Conservation (phyloP, 2,888 invertebrate species). For the Nephrocerus scutellatus region DNA sequence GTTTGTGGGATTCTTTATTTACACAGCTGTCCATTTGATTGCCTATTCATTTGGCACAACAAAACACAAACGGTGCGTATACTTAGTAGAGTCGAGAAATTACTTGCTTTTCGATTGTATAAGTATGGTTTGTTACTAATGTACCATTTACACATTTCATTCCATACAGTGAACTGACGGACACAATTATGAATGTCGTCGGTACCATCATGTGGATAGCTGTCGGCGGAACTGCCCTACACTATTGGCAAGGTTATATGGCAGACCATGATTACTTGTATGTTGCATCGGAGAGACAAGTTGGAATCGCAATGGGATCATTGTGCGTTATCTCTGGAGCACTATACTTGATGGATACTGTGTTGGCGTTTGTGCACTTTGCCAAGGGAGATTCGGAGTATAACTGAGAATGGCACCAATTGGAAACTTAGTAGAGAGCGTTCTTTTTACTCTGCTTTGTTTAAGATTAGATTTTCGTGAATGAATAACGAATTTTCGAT, state of each 20-base stretch:
- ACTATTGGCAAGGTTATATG: conserved; percentile 85
- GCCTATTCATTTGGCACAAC: conserved; percentile 70
- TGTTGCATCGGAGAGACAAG: conserved; percentile 69
- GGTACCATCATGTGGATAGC: conserved; percentile 80
- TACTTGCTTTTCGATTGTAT: not conserved
- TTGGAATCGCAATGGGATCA: conserved; percentile 73
- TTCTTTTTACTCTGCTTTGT: too few species aligned
- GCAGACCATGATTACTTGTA: conserved; percentile 69
- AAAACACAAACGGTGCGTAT: conserved; percentile 64
- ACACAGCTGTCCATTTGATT: conserved; percentile 69
- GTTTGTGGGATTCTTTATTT: conserved; percentile 78
- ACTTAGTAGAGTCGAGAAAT: not conserved
- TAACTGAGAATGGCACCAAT: conserved; percentile 3
- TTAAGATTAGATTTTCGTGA: too few species aligned
- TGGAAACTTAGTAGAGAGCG: too few species aligned
- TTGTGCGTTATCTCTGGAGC: conserved; percentile 75
- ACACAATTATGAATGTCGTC: conserved; percentile 81
- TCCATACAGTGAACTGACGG: conserved; percentile 63
- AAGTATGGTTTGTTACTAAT: not conserved
- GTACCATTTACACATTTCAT: not conserved
- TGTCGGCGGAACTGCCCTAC: conserved; percentile 76
- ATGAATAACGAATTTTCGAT: too few species aligned
- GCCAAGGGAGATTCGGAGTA: conserved; percentile 53
- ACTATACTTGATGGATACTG: conserved; percentile 71
- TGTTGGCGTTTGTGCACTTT: conserved; percentile 67